A percentile compares a stretch with the other conserved stretches of the same genome.
Conservation (phyloP, 2,797 vertebrate species). For the Chloroceryle inda region DNA sequence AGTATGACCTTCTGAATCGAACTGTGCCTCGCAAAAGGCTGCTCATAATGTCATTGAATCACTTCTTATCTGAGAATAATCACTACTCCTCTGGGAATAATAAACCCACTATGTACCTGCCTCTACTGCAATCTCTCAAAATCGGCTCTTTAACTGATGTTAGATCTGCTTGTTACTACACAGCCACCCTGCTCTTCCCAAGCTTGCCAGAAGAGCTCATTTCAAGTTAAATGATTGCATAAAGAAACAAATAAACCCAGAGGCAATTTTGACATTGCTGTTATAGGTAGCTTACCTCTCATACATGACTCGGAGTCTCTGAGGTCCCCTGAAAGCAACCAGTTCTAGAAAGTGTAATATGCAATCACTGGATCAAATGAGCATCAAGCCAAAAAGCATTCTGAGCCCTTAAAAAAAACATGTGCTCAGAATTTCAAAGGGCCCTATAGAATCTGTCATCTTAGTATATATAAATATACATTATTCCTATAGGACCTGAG, state of each 20-base stretch:
- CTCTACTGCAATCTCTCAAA: slow-evolving; percentile 36
- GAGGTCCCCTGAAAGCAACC: slow-evolving; percentile 80
- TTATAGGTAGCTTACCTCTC: slow-evolving; percentile 83
- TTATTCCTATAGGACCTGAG: slow-evolving; percentile 46
- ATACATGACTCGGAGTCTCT: slow-evolving; percentile 83
- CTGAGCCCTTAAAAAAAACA: background rate
- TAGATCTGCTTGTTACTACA: slow-evolving; percentile 56
- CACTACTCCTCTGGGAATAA: slow-evolving; percentile 71
- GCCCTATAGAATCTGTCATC: slow-evolving; percentile 44
- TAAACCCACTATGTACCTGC: slow-evolving; percentile 73
- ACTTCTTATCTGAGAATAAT: slow-evolving; percentile 61
- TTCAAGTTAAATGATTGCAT: slow-evolving; percentile 73
- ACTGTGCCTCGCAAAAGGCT: slow-evolving; percentile 28
- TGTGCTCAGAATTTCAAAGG: slow-evolving; percentile 49
- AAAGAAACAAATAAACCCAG: slow-evolving; percentile 73
- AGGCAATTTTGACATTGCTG: slow-evolving; percentile 2
- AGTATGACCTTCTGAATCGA: slow-evolving; percentile 45
- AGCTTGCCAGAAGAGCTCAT: slow-evolving; percentile 69
- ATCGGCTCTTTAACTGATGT: slow-evolving; percentile 31
- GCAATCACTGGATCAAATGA: slow-evolving; percentile 54
- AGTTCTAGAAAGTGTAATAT: slow-evolving; percentile 79
- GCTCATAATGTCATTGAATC: slow-evolving; percentile 59
- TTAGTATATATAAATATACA: slow-evolving; percentile 56
- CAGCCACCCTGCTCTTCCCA: background rate
- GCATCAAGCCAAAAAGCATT: slow-evolving; percentile 60